Base-by-base conservation (phyloP, 1,140 invertebrate genomes). In the Pogonognathellus flavescens region DNA sequence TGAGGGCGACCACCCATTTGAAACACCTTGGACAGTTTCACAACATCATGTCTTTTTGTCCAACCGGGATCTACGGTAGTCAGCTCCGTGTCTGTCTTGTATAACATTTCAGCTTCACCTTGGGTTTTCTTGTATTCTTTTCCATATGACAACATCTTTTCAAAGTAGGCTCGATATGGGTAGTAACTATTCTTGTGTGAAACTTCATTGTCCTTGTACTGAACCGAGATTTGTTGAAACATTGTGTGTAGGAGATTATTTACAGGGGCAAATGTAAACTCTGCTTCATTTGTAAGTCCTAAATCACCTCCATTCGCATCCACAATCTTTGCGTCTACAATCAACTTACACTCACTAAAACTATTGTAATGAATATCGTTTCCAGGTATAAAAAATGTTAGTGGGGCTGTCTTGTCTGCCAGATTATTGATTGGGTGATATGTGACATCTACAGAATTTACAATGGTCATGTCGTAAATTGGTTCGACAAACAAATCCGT, bases 121-220 rank as follows among this genome's bases (percentile, higher is more conserved):
- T 91, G 90, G 0, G 90, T 90, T 14, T 89, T 83, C 89, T 91
- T 91, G 13, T 90, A 91, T 25, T 86, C 88, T 18, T 85, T 80
- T 6, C 88, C 89, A 89, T 91, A 92, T 86, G 89, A 89, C 5
- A 90, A 84, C 10, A 91, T 82, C 5, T 89, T 91, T 89, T 92
- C 91, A 16, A 92, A 89, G 82, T 92, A 92, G 2, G 90, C 89
- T 82, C 90, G 84, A 87, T 91, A 92, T 20, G 90, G 89, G 88
- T 92, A 92, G 16, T 90, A 90, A 84, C 90, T 90, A 72, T 90
- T 90, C 18, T 90, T 88, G 0, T 90, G 89, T 14, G 90, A 91
- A 8, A 92, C 87, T 22, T 91, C 86, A 89, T 90, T 91, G 88
- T 91, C 90, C 89, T 92, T 91, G 7, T 92, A 89, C 87, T 89